Conservation (phyloP, 2,113 vertebrate species). For the Callipepla squamata region DNA sequence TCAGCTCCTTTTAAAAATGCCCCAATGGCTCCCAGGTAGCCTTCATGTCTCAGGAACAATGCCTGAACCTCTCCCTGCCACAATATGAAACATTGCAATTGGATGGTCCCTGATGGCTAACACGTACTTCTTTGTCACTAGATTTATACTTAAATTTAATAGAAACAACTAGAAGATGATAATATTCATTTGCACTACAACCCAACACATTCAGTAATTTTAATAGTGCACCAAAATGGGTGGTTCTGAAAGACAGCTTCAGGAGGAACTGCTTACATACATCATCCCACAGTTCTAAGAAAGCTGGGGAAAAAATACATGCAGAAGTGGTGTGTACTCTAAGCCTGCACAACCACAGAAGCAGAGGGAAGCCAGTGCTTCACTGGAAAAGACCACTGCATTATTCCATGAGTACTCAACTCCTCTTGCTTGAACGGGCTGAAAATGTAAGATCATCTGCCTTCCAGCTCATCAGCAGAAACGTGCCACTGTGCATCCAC, state of each 20-base stretch:
- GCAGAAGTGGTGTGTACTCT: not conserved
- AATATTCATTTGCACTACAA: conserved; percentile 44
- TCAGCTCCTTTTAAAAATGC: conserved; percentile 98
- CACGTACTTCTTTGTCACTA: conserved; percentile 56
- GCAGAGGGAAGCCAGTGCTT: not conserved
- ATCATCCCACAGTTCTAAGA: not conserved
- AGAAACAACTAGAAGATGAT: conserved; percentile 49
- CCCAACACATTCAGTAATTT: conserved; percentile 55
- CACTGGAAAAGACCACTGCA: not conserved
- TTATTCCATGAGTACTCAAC: conserved; percentile 41
- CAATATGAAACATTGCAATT: conserved; percentile 65
- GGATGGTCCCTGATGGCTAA: conserved; percentile 64
- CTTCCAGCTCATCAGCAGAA: not conserved
- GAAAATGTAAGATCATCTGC: not conserved
- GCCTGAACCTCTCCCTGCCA: conserved; percentile 96
- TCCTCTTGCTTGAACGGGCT: conserved; percentile 59
- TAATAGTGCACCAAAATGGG: not conserved
- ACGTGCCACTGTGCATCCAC: not conserved
- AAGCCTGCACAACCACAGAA: not conserved
- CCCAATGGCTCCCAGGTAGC: conserved; percentile 96
- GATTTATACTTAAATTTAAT: conserved; percentile 57
- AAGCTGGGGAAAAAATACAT: conserved; percentile 1
- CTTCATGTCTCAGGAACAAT: conserved; percentile 96
- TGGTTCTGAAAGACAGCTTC: not conserved
- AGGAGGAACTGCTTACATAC: conserved; percentile 11